Evolutionary conservation across 2,888 invertebrate species (phyloP), one percentile per base, ranked within the genome.

Genomic region (Clunio marinus): DNA sequence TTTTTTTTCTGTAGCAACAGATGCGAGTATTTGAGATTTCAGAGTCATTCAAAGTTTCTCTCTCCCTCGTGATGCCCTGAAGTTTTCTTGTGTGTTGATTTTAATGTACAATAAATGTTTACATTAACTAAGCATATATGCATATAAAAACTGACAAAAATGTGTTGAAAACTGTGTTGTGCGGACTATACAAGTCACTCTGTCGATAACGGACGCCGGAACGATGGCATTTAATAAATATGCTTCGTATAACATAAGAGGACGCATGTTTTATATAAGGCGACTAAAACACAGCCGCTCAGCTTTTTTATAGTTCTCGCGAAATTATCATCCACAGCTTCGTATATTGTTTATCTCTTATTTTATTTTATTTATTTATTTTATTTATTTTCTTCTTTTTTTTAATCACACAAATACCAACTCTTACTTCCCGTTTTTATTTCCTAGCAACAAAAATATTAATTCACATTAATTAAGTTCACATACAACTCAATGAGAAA

Each of bases 71-170:
- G 35, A n/a, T 41, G 41, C 41, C 41, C 41, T 15, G 15, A 15
- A 41, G 41, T 41, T 32, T 41, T 41, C 41, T 41, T 63, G 45
- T 63, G 37, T 46, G 37, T 60, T 28, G 20, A 62, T 15, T 63
- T 63, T 63, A 63, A 63, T 63, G 63, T 63, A 46, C 37, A 37
- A 28, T 41, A 60, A 60, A 60, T 60, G 63, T 63, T 63, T 63
- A 63, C 63, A 63, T 63, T 63, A 63, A 28, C 63, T 25, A 60
- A 60, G 37, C 32, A 59, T 37, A 60, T 51, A 51, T n/a, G n/a
- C n/a, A n/a, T n/a, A n/a, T n/a, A 41, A 41, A 51, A 51, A 51
- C 51, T 51, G 20, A 22, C 51, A 8, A 51, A 22, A 41, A 41
- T 41, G 41, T 41, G 41, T 41, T 10, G 41, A 41, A 41, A 41